Evolutionary conservation across 2,113 vertebrate species (phyloP).

Genomic region (Puffinus mauretanicus): DNA sequence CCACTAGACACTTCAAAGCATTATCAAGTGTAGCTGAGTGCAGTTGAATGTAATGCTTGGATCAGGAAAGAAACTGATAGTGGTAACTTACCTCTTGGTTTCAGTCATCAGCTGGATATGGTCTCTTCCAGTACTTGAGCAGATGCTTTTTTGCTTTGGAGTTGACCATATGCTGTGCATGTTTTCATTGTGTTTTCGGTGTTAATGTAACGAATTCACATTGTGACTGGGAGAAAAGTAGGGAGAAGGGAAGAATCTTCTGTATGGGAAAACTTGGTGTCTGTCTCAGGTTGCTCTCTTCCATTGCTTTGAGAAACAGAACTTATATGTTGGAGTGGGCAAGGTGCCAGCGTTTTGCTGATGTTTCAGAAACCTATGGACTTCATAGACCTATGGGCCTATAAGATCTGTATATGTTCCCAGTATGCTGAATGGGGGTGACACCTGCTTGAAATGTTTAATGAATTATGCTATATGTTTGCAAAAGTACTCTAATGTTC

Average conservation of each 20-base stretch:
- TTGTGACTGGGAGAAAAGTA: not conserved
- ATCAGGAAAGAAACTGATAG: not conserved
- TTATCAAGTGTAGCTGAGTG: not conserved
- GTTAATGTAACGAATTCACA: not conserved
- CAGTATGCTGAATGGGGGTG: not conserved
- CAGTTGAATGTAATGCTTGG: not conserved
- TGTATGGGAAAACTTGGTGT: not conserved
- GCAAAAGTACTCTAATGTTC: not conserved
- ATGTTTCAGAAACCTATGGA: not conserved
- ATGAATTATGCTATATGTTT: not conserved
- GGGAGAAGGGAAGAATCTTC: not conserved
- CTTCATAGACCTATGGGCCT: not conserved
- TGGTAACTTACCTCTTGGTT: not conserved
- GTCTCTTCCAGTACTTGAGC: not conserved
- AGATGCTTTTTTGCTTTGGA: not conserved
- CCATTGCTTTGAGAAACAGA: not conserved
- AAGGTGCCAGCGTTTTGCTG: not conserved
- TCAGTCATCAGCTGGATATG: not conserved
- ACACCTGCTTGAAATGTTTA: not conserved
- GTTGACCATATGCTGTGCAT: rapidly evolving
- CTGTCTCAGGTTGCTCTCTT: not conserved
- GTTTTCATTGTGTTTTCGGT: not conserved
- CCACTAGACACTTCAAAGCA: not conserved
- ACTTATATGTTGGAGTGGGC: not conserved
- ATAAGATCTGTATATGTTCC: not conserved